Evolutionary conservation across 2,888 invertebrate species (phyloP), one percentile per base, ranked within the genome.

Genomic region (Eupithecia centaureata): DNA sequence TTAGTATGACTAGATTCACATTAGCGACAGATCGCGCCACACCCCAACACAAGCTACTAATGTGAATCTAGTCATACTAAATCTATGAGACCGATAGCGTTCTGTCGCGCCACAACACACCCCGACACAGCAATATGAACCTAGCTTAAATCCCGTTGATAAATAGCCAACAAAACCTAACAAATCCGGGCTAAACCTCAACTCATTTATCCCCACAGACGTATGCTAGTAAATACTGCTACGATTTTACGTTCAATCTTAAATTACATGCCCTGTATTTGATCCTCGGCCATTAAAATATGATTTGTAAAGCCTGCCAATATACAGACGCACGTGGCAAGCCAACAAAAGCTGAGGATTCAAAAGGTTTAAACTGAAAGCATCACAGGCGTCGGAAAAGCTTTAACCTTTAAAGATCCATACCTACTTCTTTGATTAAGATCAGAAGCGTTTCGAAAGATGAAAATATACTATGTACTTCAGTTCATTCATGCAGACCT

Each of bases 401-500:
- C n/a, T 38, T 38, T 8, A 38, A 42, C 10, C 42, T 42, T 42
- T 42, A 47, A 47, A 22, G 5, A 3, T 47, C 47, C 7, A 18
- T 42, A 47, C 22, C 42, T 28, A 13, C 8, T 54, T 25, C 15
- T 52, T 68, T 65, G 8, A 22, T 10, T 22, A 47, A 22, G 22
- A 47, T 22, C 42, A 52, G 27, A 27, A 15, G 15, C 7, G 27
- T 15, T 27, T 27, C 27, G 15, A 27, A 27, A 7, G 15, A 47
- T 47, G 22, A 47, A 18, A 32, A 10, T 32, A 1, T n/a, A 5
- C 15, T 51, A 10, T 13, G 10, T 38, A 13, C 8, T n/a, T 54
- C 13, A 56, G 54, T 30, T 25, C 8, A 54, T 68, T 66, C 42
- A 64, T 65, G 70, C 56, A 54, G 64, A 47, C 15, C 67, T 69